Evolutionary conservation across 2,888 invertebrate species (phyloP).

Genomic region (Mythimna albipuncta): DNA sequence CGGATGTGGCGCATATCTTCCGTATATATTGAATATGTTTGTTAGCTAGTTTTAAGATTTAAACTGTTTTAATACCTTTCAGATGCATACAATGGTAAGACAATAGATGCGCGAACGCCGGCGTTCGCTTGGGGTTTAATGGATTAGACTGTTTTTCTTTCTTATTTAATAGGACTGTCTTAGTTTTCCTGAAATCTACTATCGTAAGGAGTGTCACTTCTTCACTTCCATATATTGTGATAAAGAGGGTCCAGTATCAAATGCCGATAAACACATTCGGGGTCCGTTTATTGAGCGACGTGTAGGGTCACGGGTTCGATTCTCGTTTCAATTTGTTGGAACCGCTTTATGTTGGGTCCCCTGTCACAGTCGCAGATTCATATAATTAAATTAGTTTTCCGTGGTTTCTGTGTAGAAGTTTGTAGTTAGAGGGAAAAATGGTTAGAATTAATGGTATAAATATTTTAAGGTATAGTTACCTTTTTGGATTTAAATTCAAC

Average conservation of each 20-base stretch:
- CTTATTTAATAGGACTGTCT: neutral
- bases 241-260: slow-evolving; percentile 63
- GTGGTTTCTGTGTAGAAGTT: slow-evolving; percentile 34
- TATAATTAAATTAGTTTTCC: slow-evolving; percentile 77
- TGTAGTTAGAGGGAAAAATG: slow-evolving; percentile 32
- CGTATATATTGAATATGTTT: too few relatives aligned
- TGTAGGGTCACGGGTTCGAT: slow-evolving; percentile 69
- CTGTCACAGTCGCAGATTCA: slow-evolving; percentile 65
- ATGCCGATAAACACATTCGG: slow-evolving; percentile 79
- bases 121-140: too few relatives aligned
- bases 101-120: too few relatives aligned
- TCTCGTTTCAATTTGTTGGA: slow-evolving; percentile 79
- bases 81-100: too few relatives aligned
- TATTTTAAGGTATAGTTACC: slow-evolving; percentile 12
- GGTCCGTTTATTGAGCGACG: slow-evolving; percentile 70
- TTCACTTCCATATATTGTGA: neutral
- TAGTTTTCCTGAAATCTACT: neutral
- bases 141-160: too few relatives aligned
- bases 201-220: slow-evolving; percentile 2
- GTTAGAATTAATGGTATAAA: slow-evolving; percentile 11
- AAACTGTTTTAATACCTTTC: too few relatives aligned
- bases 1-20: too few relatives aligned
- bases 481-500: neutral
- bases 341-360: slow-evolving; percentile 73
- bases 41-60: too few relatives aligned